Base-by-base conservation (phyloP, 2,888 invertebrate species). In the Himalopsyche japonica region DNA sequence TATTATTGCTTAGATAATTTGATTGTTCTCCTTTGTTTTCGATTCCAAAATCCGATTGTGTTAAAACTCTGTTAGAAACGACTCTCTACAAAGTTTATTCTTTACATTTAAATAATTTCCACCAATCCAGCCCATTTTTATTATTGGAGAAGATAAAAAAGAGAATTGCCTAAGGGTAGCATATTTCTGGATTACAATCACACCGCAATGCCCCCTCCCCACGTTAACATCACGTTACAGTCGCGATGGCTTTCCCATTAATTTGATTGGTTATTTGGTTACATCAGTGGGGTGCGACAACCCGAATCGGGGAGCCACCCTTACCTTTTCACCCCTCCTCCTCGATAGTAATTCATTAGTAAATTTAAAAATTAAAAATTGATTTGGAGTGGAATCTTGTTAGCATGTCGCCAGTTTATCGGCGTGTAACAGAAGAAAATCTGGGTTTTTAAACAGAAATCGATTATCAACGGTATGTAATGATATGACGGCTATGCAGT, bases 211-310 rank as follows among this genome's bases (percentile, higher is more conserved):
- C 24, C 30, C 57, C 77, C 76, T 47, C 84, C 83, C 64, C 77
- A 83, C n/a, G n/a, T n/a, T n/a, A n/a, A n/a, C 77, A 34, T 76
- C 77, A 20, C 57, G 57, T 37, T 78, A 27, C 49, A n/a, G 80
- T 24, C 34, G 37, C 30, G 81, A 37, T 37, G 77, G 76, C 57
- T 47, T 76, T 81, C 84, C 86, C 86, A 85, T 86, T 83, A 86
- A 82, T 85, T 85, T 85, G 85, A 86, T 86, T 86, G 86, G 86
- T 86, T 86, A 86, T 86, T 86, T 86, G 84, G 82, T 86, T 81
- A 79, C 81, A 34, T 47, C 47, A 20, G 82, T 80, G 64, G 37
- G 80, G 57, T 18, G 82, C 47, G 27, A 10, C 30, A 43, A 79
- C 82, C 82, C 27, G 43, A 20, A 47, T 47, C 47, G n/a, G 37